These are phyloP conservation scores for Lycaena phlaeas DNA, from an alignment of 2,888 invertebrate genomes.

Conservation along the genomic window DNA sequence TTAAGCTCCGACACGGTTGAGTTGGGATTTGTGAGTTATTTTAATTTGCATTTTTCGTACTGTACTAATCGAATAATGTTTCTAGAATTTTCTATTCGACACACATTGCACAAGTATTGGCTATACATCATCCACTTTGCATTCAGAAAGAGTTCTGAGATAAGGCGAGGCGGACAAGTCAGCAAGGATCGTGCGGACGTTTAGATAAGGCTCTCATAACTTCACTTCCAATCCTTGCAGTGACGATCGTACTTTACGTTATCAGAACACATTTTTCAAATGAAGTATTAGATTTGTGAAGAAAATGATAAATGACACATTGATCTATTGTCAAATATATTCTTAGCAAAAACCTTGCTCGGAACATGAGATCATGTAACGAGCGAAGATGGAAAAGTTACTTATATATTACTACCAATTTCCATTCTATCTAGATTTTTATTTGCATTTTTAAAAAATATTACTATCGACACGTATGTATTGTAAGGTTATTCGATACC, in stretches of 20 bases:
- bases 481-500: too few relatives aligned
- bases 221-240: background rate
- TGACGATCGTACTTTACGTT: slow-evolving; percentile 6
- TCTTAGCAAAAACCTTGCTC: background rate
- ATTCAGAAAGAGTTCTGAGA: background rate
- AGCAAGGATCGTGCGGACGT: background rate
- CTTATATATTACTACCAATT: too few relatives aligned
- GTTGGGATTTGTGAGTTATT: slow-evolving; percentile 70
- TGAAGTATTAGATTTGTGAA: background rate
- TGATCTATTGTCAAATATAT: background rate
- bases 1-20: slow-evolving; percentile 71
- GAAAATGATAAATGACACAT: background rate
- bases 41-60: slow-evolving; percentile 66
- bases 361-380: too few relatives aligned
- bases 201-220: background rate
- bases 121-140: background rate
- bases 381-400: too few relatives aligned
- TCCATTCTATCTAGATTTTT: too few relatives aligned
- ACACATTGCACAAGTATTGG: background rate
- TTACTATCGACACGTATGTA: too few relatives aligned
- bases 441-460: too few relatives aligned
- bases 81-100: slow-evolving; percentile 1
- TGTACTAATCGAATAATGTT: slow-evolving; percentile 23
- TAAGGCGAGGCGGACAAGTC: background rate
- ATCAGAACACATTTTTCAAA: background rate